Base-by-base conservation (phyloP, 2,797 vertebrate genomes). In the Mastacembelus armatus region DNA sequence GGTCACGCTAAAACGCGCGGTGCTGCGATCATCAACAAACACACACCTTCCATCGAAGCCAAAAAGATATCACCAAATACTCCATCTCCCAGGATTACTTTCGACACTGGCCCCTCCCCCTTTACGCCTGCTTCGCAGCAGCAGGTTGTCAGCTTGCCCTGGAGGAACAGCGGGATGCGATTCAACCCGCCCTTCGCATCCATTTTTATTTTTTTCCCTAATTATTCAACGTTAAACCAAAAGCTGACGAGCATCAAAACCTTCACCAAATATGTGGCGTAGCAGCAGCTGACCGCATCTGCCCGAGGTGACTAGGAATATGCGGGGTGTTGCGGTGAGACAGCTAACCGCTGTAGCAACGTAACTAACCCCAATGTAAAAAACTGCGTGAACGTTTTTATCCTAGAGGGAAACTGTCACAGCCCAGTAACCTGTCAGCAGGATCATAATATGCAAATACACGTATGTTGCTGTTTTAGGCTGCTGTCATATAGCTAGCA, bases 21-120 rank as follows among this genome's bases (percentile, higher is more conserved):
- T 5, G 43, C 26, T 7, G 3, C 1, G n/a, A 33, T 1, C 0
- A 1, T 2, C 2, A 71, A 84, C 67, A 7, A 85, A 26, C 29
- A 27, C 27, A 77, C 56, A 48, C 48, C 38, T 14, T 10, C 3
- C 7, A 32, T 35, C 5, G 33, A 4, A 24, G 54, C 57, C 6
- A 10, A 3, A 4, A 27, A 5, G 0, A 1, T 24, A 2, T 44
- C 16, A 19, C 10, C 2, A 43, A 52, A 54, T 10, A 84, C 79
- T 84, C 81, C 54, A 70, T 78, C 54, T 85, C 84, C 83, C 80
- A 22, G 38, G 40, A 71, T 43, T 1, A 50, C 62, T 73, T 76
- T 81, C 67, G 74, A 33, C n/a, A 33, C 19, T 1, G 2, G 18
- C 16, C 2, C 80, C 70, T 30, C 78, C 77, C 57, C 52, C 18